phyloP scores from a whole-genome alignment of 2,888 invertebrate species.

The Cephonodes hylas region DNA sequence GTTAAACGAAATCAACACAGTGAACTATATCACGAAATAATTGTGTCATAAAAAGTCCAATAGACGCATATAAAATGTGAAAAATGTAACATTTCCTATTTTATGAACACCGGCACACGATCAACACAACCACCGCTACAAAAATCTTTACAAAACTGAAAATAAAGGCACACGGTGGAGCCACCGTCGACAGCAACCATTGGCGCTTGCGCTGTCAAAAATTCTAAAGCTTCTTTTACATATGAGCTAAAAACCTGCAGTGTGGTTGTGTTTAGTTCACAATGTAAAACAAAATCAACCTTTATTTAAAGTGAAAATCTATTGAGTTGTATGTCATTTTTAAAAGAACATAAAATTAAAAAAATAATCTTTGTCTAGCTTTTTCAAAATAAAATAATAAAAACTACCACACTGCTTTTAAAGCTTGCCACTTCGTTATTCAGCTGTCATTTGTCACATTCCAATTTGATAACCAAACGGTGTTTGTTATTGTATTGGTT shows the following conservation, averaged over 20 bases:
- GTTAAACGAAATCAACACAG: slow-evolving; percentile 45
- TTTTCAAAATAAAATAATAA: no score
- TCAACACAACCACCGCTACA: slow-evolving; percentile 57
- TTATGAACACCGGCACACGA: slow-evolving; percentile 46
- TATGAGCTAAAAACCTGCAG: background rate
- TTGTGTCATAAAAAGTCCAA: slow-evolving; percentile 66
- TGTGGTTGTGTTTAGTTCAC: background rate
- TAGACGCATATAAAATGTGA: slow-evolving; percentile 50
- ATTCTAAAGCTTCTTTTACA: slow-evolving; percentile 12
- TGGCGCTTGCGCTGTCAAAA: slow-evolving; percentile 65
- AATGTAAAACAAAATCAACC: background rate
- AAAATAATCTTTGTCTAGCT: no score
- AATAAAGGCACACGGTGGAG: slow-evolving; percentile 35
- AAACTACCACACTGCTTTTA: no score
- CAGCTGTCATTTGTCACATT: no score
- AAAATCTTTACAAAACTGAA: slow-evolving; percentile 72
- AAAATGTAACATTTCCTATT: slow-evolving; percentile 66
- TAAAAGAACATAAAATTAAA: no score
- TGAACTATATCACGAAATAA: slow-evolving; percentile 49
- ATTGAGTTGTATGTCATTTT: background rate
- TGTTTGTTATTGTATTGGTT: background rate
- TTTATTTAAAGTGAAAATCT: background rate
- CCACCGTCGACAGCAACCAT: slow-evolving; percentile 31
- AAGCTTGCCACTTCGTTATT: no score
- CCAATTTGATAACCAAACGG: background rate